Base-by-base conservation (phyloP, 2,797 vertebrate species). In the Mallotus villosus region DNA sequence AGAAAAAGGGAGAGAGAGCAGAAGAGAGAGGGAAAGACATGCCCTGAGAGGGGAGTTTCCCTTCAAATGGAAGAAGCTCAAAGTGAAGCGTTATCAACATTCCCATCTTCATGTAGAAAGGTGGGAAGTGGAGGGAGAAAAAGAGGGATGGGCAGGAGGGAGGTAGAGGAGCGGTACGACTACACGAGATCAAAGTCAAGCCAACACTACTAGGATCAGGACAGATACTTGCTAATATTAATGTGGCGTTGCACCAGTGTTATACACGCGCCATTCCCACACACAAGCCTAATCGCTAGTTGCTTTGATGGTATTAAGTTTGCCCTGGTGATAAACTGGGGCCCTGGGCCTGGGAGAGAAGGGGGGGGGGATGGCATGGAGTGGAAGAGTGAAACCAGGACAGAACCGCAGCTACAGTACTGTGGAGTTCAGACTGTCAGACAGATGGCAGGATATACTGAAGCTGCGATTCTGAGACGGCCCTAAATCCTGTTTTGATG, bases 261-360 rank as follows among this genome's bases (percentile, higher is more conserved):
- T 83, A 87, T 84, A 70, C 70, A 78, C 59, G 65, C 16, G 51
- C 76, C 72, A 70, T 86, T 79, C 37, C 79, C 72, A 51, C 19
- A 66, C 62, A 74, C 78, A 79, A 69, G 76, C 58, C 74, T 79
- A 87, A 85, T 83, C 77, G 71, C 79, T 75, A 76, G 72, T 71
- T 58, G 75, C 86, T 89, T 89, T 91, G 86, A 87, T 85, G 83
- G 74, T 81, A 89, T 85, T 85, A 85, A 69, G 79, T 74, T 71
- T 80, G 74, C 79, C 77, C 73, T 62, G 49, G 72, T 75, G 78
- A 73, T 85, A 78, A 81, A 86, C 70, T 76, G 76, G 58, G 71
- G 70, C 77, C 59, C 29, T 70, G 73, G 75, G 70, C 76, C 68
- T 77, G 63, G 41, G 29, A 46, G 67, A 60, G 74, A 55, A 58